Conservation (phyloP, 2,888 invertebrate species). For the Synanthedon formicaeformis region DNA sequence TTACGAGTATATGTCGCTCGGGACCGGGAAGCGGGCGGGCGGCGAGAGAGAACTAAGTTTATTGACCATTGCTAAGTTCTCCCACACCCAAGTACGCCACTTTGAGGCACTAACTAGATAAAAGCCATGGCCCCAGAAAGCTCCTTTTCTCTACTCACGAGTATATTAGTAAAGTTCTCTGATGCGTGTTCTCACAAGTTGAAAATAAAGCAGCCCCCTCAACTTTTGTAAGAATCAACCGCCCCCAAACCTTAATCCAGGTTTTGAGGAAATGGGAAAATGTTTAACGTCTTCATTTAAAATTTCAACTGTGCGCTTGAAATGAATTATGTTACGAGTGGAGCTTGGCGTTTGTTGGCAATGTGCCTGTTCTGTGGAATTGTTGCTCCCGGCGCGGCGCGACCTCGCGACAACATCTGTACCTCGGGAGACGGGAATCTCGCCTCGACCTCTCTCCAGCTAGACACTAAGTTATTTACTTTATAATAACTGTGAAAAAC, state of each 20-base stretch:
- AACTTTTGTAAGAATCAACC: neutral
- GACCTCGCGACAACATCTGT: conserved; percentile 12
- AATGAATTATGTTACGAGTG: conserved; percentile 1
- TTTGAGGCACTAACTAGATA: conserved; percentile 57
- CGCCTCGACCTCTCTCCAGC: conserved; percentile 3
- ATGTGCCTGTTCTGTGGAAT: conserved; percentile 37
- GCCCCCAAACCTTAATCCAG: conserved; percentile 8
- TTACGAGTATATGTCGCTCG: neutral
- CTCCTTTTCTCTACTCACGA: conserved; percentile 58
- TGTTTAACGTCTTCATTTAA: neutral
- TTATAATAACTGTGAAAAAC: too few species aligned
- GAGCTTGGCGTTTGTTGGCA: conserved; percentile 36
- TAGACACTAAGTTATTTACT: conserved; percentile 1
- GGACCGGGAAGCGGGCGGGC: neutral
- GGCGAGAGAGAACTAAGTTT: conserved; percentile 32
- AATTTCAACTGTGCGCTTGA: conserved; percentile 1
- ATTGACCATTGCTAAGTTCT: conserved; percentile 55
- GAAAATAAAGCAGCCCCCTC: neutral
- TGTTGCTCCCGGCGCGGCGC: conserved; percentile 18
- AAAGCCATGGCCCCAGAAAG: conserved; percentile 47
- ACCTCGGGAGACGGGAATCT: conserved; percentile 14
- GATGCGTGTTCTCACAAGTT: conserved; percentile 52
- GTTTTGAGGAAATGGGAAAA: neutral
- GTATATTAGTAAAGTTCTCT: conserved; percentile 55
- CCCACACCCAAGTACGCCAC: conserved; percentile 41